Evolutionary conservation across 2,797 vertebrate genomes (phyloP).

Genomic region (Peromyscus attwateri): DNA sequence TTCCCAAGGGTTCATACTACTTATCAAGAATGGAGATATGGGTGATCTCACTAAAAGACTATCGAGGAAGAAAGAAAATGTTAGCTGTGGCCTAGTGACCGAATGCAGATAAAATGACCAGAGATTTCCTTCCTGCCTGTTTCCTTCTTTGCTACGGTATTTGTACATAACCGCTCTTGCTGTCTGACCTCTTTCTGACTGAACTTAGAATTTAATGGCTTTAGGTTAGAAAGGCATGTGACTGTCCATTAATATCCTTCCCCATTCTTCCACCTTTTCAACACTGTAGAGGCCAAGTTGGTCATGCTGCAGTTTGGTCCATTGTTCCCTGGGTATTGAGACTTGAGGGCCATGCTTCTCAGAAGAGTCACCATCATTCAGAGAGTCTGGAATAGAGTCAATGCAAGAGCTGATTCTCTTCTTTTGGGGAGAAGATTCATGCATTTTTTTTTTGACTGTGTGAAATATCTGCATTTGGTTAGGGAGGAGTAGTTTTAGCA

Average conservation of each 20-base stretch:
- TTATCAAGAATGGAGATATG: neutral
- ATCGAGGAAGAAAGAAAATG: neutral
- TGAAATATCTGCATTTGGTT: neutral
- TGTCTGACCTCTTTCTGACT: neutral
- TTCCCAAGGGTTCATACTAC: neutral
- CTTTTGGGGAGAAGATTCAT: neutral
- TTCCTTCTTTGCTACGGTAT: neutral
- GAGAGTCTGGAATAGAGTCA: neutral
- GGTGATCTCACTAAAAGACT: neutral
- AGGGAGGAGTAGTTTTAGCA: neutral
- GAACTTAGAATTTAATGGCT: neutral
- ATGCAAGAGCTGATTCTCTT: neutral
- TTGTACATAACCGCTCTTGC: neutral
- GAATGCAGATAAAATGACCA: neutral
- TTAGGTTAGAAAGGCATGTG: neutral
- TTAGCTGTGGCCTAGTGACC: neutral
- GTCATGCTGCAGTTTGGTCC: neutral
- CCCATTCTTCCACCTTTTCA: neutral
- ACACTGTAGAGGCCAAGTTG: neutral
- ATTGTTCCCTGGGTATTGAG: neutral
- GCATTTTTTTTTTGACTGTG: neutral
- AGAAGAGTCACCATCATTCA: neutral
- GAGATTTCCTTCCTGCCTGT: neutral
- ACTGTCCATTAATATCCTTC: neutral
- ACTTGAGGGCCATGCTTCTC: neutral